Percentiles rank a stretch among this genome's conserved stretches.
Conservation (phyloP, 2,113 vertebrate genomes). For the Jaculus jaculus region DNA sequence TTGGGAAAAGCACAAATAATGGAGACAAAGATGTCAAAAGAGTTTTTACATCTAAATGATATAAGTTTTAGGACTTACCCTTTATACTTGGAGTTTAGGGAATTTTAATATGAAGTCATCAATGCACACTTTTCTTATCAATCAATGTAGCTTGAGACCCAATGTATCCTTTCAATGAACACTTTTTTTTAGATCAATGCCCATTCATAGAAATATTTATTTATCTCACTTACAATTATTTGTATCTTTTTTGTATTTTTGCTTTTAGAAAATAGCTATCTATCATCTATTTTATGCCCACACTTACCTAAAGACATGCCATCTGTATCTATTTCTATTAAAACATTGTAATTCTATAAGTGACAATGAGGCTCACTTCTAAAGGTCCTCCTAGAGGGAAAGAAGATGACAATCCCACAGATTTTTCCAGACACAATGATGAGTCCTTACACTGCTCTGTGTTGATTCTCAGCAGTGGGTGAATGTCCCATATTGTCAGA, state of each 20-base stretch:
- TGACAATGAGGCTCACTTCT: conserved; percentile 9
- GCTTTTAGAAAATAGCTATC: not conserved
- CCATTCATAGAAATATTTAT: not conserved
- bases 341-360: conserved; percentile 50
- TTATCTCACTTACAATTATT: not conserved
- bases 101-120: not conserved
- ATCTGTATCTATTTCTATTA: conserved; percentile 4
- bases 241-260: not conserved
- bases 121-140: not conserved
- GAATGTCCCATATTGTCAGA: conserved; percentile 58
- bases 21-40: not conserved
- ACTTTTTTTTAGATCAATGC: not conserved
- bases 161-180: not conserved
- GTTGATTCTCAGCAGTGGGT: conserved; percentile 55
- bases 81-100: not conserved
- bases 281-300: not conserved
- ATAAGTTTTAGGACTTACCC: not conserved
- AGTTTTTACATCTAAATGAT: too few species aligned
- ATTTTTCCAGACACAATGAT: not conserved
- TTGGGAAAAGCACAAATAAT: too few species aligned
- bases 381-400: not conserved
- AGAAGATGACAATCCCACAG: conserved; percentile 41
- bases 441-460: conserved; percentile 6
- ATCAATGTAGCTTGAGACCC: not conserved
- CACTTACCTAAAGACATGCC: not conserved